Conservation (phyloP, 2,797 vertebrate species). For the Chiloscyllium punctatum region DNA sequence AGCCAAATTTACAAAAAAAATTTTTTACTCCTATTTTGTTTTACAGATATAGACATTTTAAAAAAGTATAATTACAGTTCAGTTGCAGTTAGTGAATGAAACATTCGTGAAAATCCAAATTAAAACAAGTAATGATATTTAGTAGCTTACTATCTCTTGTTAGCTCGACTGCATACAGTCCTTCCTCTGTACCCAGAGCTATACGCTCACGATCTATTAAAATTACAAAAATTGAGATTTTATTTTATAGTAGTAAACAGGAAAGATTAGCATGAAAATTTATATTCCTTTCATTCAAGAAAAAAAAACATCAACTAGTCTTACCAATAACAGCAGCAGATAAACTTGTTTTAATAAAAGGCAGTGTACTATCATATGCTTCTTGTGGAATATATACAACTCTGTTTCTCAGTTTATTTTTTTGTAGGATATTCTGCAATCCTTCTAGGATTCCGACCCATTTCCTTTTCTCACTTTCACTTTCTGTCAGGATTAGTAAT, state of each 20-base stretch:
- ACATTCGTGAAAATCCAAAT: background rate
- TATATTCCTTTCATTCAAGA: background rate
- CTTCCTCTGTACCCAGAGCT: slow-evolving; percentile 85
- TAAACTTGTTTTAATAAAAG: slow-evolving; percentile 80
- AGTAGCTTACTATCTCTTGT: slow-evolving; percentile 80
- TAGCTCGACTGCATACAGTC: slow-evolving; percentile 87
- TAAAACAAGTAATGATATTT: background rate
- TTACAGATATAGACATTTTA: background rate
- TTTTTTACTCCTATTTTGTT: background rate
- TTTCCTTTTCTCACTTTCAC: slow-evolving; percentile 84
- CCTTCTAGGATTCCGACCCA: slow-evolving; percentile 93
- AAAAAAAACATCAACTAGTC: slow-evolving; percentile 38
- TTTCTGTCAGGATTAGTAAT: slow-evolving; percentile 86
- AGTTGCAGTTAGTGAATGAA: background rate
- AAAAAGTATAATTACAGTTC: background rate
- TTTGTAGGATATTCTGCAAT: slow-evolving; percentile 80
- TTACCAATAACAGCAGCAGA: slow-evolving; percentile 80
- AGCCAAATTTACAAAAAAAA: background rate
- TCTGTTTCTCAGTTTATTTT: slow-evolving; percentile 77
- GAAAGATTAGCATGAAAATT: background rate
- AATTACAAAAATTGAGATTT: slow-evolving; percentile 14
- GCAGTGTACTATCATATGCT: slow-evolving; percentile 87
- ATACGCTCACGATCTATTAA: slow-evolving; percentile 82
- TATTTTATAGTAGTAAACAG: background rate
- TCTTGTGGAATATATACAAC: slow-evolving; percentile 80